phyloP scores from a whole-genome alignment of 2,888 invertebrate species.

The Tanytarsus gracilentus region DNA sequence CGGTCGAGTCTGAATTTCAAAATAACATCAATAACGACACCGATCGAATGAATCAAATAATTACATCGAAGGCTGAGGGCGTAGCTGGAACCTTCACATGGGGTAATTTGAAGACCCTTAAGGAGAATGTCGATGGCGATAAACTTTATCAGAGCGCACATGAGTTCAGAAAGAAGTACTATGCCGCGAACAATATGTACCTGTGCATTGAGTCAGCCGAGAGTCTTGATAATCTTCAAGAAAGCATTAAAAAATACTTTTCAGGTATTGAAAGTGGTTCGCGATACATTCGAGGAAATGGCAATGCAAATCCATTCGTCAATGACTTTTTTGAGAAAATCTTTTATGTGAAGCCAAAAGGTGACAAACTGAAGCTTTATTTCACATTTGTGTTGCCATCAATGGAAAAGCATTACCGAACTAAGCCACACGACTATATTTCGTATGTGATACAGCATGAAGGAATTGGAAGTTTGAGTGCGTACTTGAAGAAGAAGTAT shows the following conservation, averaged over 20 bases:
- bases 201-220: conserved; percentile 63
- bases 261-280: neutral
- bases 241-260: conserved; percentile 3
- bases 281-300: too few species aligned
- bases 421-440: conserved; percentile 55
- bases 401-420: conserved; percentile 37
- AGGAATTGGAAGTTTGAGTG: conserved; percentile 73
- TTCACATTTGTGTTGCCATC: conserved; percentile 41
- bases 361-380: conserved; percentile 58
- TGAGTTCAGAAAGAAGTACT: conserved; percentile 66
- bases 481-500: conserved; percentile 63
- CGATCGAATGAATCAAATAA: conserved; percentile 65
- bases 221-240: conserved; percentile 41
- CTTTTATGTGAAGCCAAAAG: conserved; percentile 66
- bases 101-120: conserved; percentile 71
- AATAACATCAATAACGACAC: conserved; percentile 67
- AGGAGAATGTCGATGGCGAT: conserved; percentile 57
- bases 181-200: conserved; percentile 83
- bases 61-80: conserved; percentile 61
- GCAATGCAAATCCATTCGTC: conserved; percentile 35
- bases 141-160: conserved; percentile 60
- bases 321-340: conserved; percentile 38
- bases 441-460: conserved; percentile 77
- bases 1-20: conserved; percentile 85
- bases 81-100: conserved; percentile 72